Evolutionary conservation across 2,113 vertebrate genomes (phyloP), one percentile per base, ranked within the genome.

Genomic region (Larimichthys crocea): DNA sequence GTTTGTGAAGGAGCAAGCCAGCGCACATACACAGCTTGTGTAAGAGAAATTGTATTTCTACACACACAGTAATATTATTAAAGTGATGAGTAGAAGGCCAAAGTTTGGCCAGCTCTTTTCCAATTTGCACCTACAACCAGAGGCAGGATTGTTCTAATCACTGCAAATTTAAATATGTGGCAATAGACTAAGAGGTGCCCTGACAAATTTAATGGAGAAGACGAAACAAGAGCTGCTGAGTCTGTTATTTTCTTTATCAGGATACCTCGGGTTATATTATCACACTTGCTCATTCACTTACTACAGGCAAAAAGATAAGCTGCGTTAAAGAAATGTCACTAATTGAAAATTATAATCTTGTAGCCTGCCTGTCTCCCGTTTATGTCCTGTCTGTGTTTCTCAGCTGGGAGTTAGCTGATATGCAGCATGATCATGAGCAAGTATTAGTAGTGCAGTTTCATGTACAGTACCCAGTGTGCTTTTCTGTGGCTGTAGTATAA

Each of bases 1-100:
- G 77, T 94, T 96, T 10, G 79, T 93, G 52, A 95, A 94, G 79
- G 96, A 95, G 84, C 96, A 97, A 11, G 82, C 97, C 1, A 90
- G 86, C 71, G 93, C 96, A 52, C 97, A 97, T 82, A 94, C 96
- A 5, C 96, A 96, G 61, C 95, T 99, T 42, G 93, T 98, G 98
- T 99, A 95, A 35, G 98, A 86, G 4, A 26, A 16, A 46, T 3
- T 3, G 0, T 29, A 22, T 4, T 14, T 0, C 3, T 10, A 24
- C 48, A 49, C 17, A 60, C 24, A 29, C 24, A 29, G n/a, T 49
- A 3, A 71, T 50, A n/a, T 49, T 49, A 57, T 48, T 55, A 1
- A 31, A 64, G 42, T 15, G 59, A 7, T 31, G 48, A 48, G 15
- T 31, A 29, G 9, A 62, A 20, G 15, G 20, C n/a, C 44, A 46